These are phyloP conservation scores for Sebastes iracundus DNA, from an alignment of 2,797 vertebrate genomes.

Conservation along the genomic window DNA sequence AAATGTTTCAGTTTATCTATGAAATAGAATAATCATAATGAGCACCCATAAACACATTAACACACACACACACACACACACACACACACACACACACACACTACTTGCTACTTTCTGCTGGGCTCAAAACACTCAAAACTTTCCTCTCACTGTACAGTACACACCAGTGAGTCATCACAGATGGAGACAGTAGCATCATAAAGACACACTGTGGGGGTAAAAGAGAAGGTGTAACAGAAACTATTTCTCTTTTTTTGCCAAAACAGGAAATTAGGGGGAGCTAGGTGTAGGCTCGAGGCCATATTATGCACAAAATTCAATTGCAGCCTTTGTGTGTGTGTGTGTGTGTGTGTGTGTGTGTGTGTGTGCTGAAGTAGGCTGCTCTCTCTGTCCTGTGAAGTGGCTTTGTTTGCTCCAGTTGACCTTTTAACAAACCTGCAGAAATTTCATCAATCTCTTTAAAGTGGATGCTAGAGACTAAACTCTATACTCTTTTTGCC, in stretches of 20 bases:
- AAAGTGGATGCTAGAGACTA: neutral
- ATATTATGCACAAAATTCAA: slow-evolving; percentile 41
- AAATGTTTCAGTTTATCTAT: neutral
- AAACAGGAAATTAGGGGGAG: slow-evolving; percentile 66
- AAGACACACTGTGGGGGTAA: neutral
- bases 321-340: slow-evolving; percentile 33
- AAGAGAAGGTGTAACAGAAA: slow-evolving; percentile 23
- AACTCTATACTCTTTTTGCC: neutral
- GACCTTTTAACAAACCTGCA: slow-evolving; percentile 50
- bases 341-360: neutral
- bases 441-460: slow-evolving; percentile 1
- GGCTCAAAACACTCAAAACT: neutral
- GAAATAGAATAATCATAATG: neutral
- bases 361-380: slow-evolving; percentile 6
- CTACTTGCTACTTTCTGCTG: neutral
- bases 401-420: slow-evolving; percentile 41
- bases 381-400: slow-evolving; percentile 37
- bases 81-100: neutral
- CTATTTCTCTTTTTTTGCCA: slow-evolving; percentile 21
- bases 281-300: slow-evolving; percentile 41
- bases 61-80: neutral
- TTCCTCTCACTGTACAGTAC: neutral
- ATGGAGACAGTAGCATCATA: slow-evolving; percentile 21
- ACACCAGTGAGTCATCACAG: slow-evolving; percentile 14
- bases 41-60: neutral